Base-by-base conservation (phyloP, 2,113 vertebrate genomes). In the Eupsittula cactorum region DNA sequence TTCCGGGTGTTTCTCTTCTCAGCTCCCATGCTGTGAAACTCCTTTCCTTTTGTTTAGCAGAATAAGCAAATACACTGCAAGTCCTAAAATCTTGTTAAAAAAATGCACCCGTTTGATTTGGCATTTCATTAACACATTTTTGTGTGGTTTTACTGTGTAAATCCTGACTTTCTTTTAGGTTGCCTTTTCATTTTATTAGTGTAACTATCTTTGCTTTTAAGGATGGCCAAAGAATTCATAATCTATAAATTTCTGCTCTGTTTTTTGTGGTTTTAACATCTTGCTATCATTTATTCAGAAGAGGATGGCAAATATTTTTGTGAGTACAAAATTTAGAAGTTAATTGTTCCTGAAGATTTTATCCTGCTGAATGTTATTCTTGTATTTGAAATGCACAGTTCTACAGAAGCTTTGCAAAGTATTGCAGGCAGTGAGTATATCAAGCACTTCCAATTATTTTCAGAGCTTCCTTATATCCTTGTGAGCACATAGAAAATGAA, bases 21-120 rank as follows among this genome's bases (percentile, higher is more conserved):
- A 81, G 78, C 47, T 96, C 83, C 31, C 64, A 68, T 21, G 37
- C 86, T 95, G 90, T 94, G 92, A 71, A 96, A 65, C 84, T 95
- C 87, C 78, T 88, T 96, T 60, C n/a, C 86, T 86, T 97, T 97
- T 95, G 96, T 97, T 93, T 95, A 93, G 82, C 60, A 97, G 94
- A 97, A 96, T 79, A 97, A 97, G 91, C 20, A 94, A 93, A 96
- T 93, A 59, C 90, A 57, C 71, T 53, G n/a, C 42, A 95, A 97
- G 84, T 69, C 82, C 94, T 60, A 94, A 95, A 97, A 96, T 89
- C 82, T 95, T 94, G 92, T 50, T 82, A 73, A 93, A 94, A 94
- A 95, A 95, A 57, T 28, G 37, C 85, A 85, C 50, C 41, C 28
- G 75, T 92, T 94, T 88, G 74, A 96, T 79, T 86, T 89, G 96